Conservation (phyloP, 2,113 vertebrate genomes). For the Gymnocephalus cernua region DNA sequence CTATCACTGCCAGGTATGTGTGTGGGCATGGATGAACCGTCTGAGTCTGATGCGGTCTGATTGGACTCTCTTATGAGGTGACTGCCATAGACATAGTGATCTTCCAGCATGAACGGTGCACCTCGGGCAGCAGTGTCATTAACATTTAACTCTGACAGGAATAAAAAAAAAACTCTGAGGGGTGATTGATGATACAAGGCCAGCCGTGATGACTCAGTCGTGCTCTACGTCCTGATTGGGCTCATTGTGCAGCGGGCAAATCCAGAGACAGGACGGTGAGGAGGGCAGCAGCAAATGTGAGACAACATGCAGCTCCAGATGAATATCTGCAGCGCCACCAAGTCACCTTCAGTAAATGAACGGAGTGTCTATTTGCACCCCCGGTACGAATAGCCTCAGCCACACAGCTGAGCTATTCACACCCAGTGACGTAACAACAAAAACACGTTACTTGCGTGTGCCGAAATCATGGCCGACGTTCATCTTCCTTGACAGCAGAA, state of each 20-base stretch:
- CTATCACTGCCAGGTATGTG: slow-evolving; percentile 25
- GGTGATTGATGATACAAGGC: slow-evolving; percentile 27
- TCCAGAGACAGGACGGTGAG: slow-evolving; percentile 8
- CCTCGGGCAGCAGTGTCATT: slow-evolving; percentile 49
- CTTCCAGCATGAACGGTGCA: slow-evolving; percentile 40
- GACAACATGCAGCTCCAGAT: slow-evolving; percentile 5
- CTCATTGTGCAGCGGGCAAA: slow-evolving; percentile 30
- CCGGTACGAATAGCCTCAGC: no score
- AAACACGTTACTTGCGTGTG: no score
- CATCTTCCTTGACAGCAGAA: no score
- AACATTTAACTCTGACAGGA: slow-evolving; percentile 67
- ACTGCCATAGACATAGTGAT: slow-evolving; percentile 59
- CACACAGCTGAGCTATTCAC: no score
- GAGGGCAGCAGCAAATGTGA: slow-evolving; percentile 8
- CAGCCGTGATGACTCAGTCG: slow-evolving; percentile 36
- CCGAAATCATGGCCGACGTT: no score
- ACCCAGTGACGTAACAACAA: no score
- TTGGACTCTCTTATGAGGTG: slow-evolving; percentile 45
- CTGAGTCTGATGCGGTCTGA: slow-evolving; percentile 45
- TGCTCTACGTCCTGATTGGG: slow-evolving; percentile 28
- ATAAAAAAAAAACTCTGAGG: slow-evolving; percentile 25
- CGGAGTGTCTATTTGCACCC: no score
- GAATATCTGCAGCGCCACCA: slow-evolving; percentile 9
- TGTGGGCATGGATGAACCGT: slow-evolving; percentile 39
- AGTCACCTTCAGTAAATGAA: slow-evolving; percentile 17